Evolutionary conservation across 2,797 vertebrate genomes (phyloP).

Genomic region (Lacerta agilis): DNA sequence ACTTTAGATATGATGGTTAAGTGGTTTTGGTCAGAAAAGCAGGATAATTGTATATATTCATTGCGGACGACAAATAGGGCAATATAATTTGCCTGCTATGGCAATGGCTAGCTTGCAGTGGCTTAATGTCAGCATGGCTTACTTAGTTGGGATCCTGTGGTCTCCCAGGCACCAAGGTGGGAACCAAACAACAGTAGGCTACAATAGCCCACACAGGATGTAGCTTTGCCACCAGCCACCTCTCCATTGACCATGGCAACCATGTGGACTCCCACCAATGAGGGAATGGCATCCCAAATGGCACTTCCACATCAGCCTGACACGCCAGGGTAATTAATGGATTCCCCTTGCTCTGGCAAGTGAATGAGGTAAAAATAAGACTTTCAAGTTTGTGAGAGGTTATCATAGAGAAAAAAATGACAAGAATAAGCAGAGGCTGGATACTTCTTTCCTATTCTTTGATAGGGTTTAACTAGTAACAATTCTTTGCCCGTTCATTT

Average conservation of each 20-base stretch:
- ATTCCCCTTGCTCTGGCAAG: too few species aligned
- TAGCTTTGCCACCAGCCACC: background rate
- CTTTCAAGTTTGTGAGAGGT: too few species aligned
- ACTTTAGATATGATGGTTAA: background rate
- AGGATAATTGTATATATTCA: background rate
- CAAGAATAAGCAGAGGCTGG: too few species aligned
- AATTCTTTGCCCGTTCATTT: too few species aligned
- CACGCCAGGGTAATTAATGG: too few species aligned
- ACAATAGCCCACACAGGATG: background rate
- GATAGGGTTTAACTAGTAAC: too few species aligned
- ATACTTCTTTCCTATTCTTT: too few species aligned
- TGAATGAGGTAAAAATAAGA: too few species aligned
- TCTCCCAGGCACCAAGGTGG: background rate
- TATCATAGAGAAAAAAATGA: too few species aligned
- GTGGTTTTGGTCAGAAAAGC: background rate
- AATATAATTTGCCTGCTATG: background rate
- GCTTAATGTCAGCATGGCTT: background rate
- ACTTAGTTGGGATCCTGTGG: background rate
- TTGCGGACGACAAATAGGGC: background rate
- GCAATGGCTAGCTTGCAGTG: background rate
- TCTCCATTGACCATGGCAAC: background rate
- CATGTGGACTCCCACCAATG: background rate
- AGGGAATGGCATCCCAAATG: background rate
- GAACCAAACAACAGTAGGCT: background rate
- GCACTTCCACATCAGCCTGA: too few species aligned